phyloP scores from a whole-genome alignment of 2,888 invertebrate genomes.

The Polyommatus iphigenia region DNA sequence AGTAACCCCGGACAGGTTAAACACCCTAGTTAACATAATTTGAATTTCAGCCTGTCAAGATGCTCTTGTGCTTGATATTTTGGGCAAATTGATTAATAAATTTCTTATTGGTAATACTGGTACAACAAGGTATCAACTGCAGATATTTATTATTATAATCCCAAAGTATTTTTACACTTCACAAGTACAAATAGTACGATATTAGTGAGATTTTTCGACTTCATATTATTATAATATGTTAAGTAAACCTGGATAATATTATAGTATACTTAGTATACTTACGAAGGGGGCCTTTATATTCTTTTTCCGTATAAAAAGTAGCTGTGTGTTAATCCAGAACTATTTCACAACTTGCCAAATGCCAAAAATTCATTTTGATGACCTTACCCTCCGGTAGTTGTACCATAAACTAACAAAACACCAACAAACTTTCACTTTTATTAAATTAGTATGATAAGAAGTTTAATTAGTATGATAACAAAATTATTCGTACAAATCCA shows the following conservation, averaged over 20 bases:
- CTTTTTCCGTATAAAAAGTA: no score
- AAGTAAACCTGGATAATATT: neutral
- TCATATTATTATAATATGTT: neutral
- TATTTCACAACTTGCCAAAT: no score
- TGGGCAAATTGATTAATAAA: neutral
- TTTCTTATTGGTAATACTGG: neutral
- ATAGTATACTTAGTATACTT: neutral
- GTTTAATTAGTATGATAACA: neutral
- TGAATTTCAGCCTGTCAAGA: constrained; percentile 4
- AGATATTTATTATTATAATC: no score
- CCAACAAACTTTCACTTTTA: neutral
- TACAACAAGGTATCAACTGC: neutral
- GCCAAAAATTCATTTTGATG: no score
- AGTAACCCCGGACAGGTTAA: neutral
- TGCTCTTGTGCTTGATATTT: neutral
- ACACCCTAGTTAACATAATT: constrained; percentile 9
- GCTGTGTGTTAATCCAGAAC: no score
- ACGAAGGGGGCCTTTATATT: no score
- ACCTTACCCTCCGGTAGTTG: no score
- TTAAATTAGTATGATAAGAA: neutral
- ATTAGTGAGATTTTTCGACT: neutral
- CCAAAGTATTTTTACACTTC: no score
- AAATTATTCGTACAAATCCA: neutral
- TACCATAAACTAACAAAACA: neutral
- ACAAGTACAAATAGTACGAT: neutral